Evolutionary conservation across 2,113 vertebrate genomes (phyloP).

Genomic region (Atlantisia rogersi): DNA sequence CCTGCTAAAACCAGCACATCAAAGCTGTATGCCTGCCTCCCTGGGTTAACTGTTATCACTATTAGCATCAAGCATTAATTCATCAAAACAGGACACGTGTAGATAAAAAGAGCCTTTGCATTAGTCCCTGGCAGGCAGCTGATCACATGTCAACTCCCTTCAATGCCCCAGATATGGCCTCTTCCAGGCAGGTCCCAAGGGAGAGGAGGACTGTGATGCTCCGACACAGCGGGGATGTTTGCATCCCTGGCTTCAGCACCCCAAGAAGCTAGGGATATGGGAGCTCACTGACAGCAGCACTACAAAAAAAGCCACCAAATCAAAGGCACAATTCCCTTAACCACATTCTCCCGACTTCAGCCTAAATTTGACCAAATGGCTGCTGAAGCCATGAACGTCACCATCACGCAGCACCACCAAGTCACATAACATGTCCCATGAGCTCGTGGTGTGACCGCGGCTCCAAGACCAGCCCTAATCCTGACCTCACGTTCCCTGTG

Average conservation of each 20-base stretch:
- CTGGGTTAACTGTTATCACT: not conserved
- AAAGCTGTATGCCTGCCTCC: not conserved
- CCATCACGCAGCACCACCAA: not conserved
- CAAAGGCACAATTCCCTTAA: not conserved
- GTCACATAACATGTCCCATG: not conserved
- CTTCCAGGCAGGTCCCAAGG: not conserved
- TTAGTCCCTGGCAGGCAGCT: not conserved
- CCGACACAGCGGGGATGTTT: fast-evolving
- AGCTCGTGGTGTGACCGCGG: not conserved
- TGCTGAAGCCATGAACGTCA: fast-evolving
- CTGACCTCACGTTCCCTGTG: fast-evolving
- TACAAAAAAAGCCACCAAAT: not conserved
- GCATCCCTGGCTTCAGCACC: not conserved
- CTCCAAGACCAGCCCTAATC: not conserved
- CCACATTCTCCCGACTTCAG: not conserved
- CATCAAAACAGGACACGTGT: not conserved
- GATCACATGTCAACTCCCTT: not conserved
- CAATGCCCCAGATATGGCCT: not conserved
- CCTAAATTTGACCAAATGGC: fast-evolving
- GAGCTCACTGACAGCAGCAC: fast-evolving
- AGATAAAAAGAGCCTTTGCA: not conserved
- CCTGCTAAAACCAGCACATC: not conserved
- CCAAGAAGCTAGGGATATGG: not conserved
- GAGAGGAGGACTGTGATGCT: not conserved
- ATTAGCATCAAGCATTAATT: not conserved